These are phyloP conservation scores for Erynnis tages DNA, from an alignment of 2,888 invertebrate species.

Conservation along the genomic window DNA sequence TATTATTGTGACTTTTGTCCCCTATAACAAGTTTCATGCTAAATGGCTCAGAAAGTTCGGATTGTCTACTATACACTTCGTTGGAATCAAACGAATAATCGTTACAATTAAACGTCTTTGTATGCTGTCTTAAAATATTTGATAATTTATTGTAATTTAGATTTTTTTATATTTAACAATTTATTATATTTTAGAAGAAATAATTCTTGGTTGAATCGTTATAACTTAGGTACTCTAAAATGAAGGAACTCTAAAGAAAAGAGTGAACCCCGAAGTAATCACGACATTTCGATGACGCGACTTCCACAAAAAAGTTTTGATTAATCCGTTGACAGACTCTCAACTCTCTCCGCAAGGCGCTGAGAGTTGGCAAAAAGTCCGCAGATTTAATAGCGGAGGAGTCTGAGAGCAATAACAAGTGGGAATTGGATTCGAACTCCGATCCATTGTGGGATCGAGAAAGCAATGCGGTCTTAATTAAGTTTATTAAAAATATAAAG, in stretches of 20 bases:
- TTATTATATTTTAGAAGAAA: too few species aligned
- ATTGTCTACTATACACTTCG: too few species aligned
- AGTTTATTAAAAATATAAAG: too few species aligned
- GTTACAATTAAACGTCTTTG: too few species aligned
- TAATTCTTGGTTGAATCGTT: background rate
- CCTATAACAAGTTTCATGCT: too few species aligned
- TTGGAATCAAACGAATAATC: too few species aligned
- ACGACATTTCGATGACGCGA: slow-evolving; percentile 8
- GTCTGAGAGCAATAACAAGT: slow-evolving; percentile 10
- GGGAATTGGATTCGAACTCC: slow-evolving; percentile 3
- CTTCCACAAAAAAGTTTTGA: slow-evolving; percentile 9
- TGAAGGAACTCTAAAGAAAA: slow-evolving; percentile 1
- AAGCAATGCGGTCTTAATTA: too few species aligned
- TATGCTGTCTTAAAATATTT: too few species aligned
- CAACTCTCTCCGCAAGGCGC: slow-evolving; percentile 2
- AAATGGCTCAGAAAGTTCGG: too few species aligned
- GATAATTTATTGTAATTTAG: too few species aligned
- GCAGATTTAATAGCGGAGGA: slow-evolving; percentile 10
- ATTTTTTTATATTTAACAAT: too few species aligned
- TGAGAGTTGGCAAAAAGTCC: slow-evolving; percentile 3
- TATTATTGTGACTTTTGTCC: too few species aligned
- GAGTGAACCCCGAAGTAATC: slow-evolving; percentile 3
- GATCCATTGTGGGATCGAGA: background rate
- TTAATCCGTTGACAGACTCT: slow-evolving; percentile 8
- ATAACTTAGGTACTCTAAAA: background rate